Conservation (phyloP, 2,113 vertebrate genomes). For the Apeltes quadracus region DNA sequence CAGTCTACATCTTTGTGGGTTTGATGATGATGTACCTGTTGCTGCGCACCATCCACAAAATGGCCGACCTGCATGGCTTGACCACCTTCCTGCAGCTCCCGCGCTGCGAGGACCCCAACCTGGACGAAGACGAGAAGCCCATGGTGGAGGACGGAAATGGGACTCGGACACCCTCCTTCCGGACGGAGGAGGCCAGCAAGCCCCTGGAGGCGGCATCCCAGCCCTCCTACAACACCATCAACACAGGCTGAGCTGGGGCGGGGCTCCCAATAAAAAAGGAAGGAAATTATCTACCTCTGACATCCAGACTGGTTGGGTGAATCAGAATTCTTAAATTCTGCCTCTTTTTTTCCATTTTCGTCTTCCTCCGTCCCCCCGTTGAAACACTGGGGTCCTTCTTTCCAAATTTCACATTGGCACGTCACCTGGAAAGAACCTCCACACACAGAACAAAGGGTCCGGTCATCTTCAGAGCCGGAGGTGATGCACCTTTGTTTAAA, state of each 20-base stretch:
- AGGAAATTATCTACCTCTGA: constrained; percentile 39
- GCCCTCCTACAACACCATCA: constrained; percentile 82
- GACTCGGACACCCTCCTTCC: neutral
- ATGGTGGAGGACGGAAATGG: constrained; percentile 50
- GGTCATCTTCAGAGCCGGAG: neutral
- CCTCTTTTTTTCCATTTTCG: constrained; percentile 5
- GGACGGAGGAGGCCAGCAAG: constrained; percentile 13
- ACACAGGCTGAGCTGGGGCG: constrained; percentile 61
- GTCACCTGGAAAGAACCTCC: neutral
- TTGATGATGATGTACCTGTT: constrained; percentile 88
- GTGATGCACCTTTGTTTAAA: neutral
- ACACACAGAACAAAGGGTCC: neutral
- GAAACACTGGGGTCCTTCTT: neutral
- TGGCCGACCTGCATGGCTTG: constrained; percentile 86
- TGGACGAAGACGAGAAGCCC: constrained; percentile 70
- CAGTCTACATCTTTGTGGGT: constrained; percentile 88
- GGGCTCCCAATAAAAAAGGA: constrained; percentile 26
- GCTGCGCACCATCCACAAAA: constrained; percentile 85
- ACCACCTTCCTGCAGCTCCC: constrained; percentile 86
- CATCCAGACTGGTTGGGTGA: constrained; percentile 14
- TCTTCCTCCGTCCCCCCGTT: neutral
- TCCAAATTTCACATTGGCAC: neutral
- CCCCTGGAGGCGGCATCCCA: constrained; percentile 70
- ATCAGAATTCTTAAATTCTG: constrained; percentile 20
- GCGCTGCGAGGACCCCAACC: constrained; percentile 65